A percentile compares a stretch with the other conserved stretches of the same genome.
These are phyloP conservation scores for Cephus sareptanus DNA, from an alignment of 2,888 invertebrate species.

Conservation along the genomic window DNA sequence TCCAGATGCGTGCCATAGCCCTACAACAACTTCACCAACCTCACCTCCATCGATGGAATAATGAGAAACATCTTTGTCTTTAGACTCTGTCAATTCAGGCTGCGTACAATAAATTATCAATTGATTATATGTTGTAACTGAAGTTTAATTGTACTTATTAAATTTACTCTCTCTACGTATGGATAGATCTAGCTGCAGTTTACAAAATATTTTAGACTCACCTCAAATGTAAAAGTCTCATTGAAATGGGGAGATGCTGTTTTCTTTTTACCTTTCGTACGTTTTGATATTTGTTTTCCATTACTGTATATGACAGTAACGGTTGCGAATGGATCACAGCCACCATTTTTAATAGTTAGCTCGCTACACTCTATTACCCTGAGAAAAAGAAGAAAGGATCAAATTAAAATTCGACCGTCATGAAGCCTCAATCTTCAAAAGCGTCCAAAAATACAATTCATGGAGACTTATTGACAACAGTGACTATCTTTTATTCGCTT, in stretches of 20 bases:
- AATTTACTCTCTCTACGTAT: background rate
- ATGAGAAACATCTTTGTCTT: conserved; percentile 60
- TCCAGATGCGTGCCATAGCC: conserved; percentile 87
- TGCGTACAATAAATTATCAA: conserved; percentile 24
- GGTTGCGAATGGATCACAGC: conserved; percentile 91
- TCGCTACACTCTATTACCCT: conserved; percentile 88
- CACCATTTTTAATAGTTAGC: conserved; percentile 88
- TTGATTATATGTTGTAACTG: background rate
- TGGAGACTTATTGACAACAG: background rate
- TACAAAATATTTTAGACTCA: conserved; percentile 37
- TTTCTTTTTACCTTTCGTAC: conserved; percentile 90
- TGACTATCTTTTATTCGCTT: background rate
- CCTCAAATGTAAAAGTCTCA: conserved; percentile 85
- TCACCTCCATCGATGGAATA: conserved; percentile 72
- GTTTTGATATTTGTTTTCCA: conserved; percentile 80
- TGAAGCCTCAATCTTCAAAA: no score
- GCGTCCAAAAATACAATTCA: no score
- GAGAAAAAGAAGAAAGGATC: conserved; percentile 22
- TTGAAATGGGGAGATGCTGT: conserved; percentile 90
- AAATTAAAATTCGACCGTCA: background rate
- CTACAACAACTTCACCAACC: conserved; percentile 83
- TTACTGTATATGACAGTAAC: conserved; percentile 85
- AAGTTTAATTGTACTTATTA: background rate
- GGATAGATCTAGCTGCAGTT: background rate
- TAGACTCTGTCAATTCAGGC: conserved; percentile 57